Evolutionary conservation across 2,797 vertebrate genomes (phyloP), one percentile per base, ranked within the genome.

Genomic region (Falco concolor): DNA sequence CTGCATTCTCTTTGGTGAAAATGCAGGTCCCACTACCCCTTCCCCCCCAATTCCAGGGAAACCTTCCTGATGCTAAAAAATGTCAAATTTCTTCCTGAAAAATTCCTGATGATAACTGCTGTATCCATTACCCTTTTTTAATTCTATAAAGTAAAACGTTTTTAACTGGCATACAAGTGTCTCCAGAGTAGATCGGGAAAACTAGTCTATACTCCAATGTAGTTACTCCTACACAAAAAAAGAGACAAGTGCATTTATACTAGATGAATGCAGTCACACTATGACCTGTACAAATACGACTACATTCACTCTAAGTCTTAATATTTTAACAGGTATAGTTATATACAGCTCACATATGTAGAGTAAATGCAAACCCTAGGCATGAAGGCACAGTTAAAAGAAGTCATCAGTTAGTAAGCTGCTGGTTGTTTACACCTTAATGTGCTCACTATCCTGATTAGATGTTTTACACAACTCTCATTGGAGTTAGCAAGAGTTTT

Each of bases 11-110:
- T 72, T 81, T 70, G 32, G 32, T 12, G 68, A 42, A 18, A 44
- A 18, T 44, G 17, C 7, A 70, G 6, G 9, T 36, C 21, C 9
- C 10, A 36, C 22, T 79, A 40, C 15, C 22, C 8, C 0, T 0
- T 1, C 18, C 7, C 5, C 9, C 21, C 12, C 19, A 73, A 47
- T 12, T 74, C 70, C 27, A 72, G 24, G 36, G 61, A 89, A 89
- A 67, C 4, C 13, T 90, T 34, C 18, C 15, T 23, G 8, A 73
- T 32, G 42, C 5, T 42, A 85, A 79, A 85, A 84, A 68, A 17
- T 10, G 22, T 36, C 23, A 84, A 38, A 16, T 7, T 73, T 47
- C 32, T 78, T 79, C 42, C 52, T 67, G 20, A 69, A 80, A 89
- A 84, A 28, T 2, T 84, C 24, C 34, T 63, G n/a, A 47, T 45